Conservation (phyloP, 2,888 invertebrate species). For the Cosmia trapezina region DNA sequence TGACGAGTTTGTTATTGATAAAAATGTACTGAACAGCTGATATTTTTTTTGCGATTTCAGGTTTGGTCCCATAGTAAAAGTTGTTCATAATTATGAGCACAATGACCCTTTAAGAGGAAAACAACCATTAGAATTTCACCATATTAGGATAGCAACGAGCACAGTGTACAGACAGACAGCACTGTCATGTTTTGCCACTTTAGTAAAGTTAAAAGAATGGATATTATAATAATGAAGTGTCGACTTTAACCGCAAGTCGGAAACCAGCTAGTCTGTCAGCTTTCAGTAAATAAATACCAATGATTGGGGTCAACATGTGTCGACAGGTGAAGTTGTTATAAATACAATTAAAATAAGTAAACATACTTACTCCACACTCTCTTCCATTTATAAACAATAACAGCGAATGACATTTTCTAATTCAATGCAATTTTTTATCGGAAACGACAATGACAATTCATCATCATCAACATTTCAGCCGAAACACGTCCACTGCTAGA, state of each 20-base stretch:
- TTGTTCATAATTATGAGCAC: too few species aligned
- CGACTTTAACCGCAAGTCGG: slow-evolving; percentile 9
- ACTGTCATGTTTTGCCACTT: background rate
- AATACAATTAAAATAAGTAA: slow-evolving; percentile 23
- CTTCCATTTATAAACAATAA: background rate
- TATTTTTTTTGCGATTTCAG: too few species aligned
- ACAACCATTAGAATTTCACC: too few species aligned
- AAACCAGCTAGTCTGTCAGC: background rate
- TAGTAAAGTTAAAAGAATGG: background rate
- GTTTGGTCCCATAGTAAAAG: too few species aligned
- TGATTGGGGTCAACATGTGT: background rate
- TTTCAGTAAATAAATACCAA: slow-evolving; percentile 28
- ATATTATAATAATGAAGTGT: background rate
- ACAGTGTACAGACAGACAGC: background rate
- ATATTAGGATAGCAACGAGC: too few species aligned
- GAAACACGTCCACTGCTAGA: too few species aligned
- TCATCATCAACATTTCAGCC: too few species aligned
- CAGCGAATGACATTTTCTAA: slow-evolving; percentile 7
- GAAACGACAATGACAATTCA: background rate
- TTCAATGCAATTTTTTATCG: background rate
- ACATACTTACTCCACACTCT: background rate
- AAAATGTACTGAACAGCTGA: too few species aligned
- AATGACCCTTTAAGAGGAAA: too few species aligned
- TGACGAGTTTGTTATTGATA: too few species aligned
- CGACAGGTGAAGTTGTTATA: slow-evolving; percentile 19